These are phyloP conservation scores for Heteractis magnifica DNA, from an alignment of 92 coral and sea anemone species.

Conservation along the genomic window DNA sequence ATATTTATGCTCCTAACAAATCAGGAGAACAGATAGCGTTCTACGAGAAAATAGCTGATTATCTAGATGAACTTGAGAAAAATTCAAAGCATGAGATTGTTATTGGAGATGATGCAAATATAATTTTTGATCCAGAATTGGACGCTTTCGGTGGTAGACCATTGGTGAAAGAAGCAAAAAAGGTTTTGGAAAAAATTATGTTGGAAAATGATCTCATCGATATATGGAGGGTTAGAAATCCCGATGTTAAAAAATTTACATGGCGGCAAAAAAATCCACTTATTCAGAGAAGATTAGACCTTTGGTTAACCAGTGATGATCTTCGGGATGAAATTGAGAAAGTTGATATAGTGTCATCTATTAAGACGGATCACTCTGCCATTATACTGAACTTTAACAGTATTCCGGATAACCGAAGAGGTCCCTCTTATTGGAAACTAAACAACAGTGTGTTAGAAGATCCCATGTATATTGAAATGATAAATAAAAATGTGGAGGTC, in stretches of 20 bases:
- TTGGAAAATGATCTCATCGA: slow-evolving; percentile 28
- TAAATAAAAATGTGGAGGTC: slow-evolving; percentile 19
- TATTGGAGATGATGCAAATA: slow-evolving; percentile 44
- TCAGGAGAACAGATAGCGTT: slow-evolving; percentile 9
- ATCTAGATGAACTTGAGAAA: slow-evolving; percentile 4
- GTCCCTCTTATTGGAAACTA: slow-evolving; percentile 57
- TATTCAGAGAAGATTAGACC: slow-evolving; percentile 38
- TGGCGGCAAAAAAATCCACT: slow-evolving; percentile 52
- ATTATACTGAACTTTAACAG: slow-evolving; percentile 32
- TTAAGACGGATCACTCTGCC: slow-evolving; percentile 46
- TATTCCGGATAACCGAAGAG: slow-evolving; percentile 34
- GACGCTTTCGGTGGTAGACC: slow-evolving; percentile 44
- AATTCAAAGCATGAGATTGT: slow-evolving; percentile 22
- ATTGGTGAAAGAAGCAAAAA: slow-evolving; percentile 16
- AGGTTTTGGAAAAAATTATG: slow-evolving; percentile 28
- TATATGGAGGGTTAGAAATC: slow-evolving; percentile 52
- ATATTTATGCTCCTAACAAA: slow-evolving; percentile 35
- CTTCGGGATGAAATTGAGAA: slow-evolving; percentile 4
- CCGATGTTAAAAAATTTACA: slow-evolving; percentile 41
- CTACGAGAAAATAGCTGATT: too few relatives aligned
- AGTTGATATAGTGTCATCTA: slow-evolving; percentile 38
- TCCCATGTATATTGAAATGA: slow-evolving; percentile 15
- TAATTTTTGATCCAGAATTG: slow-evolving; percentile 25
- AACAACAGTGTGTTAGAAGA: slow-evolving; percentile 43
- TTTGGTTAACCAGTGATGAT: slow-evolving; percentile 29